phyloP scores from a whole-genome alignment of 1,140 invertebrate genomes.

The Riptortus pedestris region DNA sequence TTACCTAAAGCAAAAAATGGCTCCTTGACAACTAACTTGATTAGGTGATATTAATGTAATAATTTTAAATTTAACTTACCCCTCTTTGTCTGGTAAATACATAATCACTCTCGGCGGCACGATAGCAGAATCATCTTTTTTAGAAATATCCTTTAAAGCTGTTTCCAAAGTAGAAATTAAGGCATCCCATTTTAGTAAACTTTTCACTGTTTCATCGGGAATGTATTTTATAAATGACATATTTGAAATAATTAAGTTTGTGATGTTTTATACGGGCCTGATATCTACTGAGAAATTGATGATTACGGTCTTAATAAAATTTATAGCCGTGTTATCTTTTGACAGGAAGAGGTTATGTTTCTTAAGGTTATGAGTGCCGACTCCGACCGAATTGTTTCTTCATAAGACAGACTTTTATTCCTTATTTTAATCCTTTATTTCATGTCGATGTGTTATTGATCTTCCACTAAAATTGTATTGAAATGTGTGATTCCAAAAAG shows the following conservation, averaged over 20 bases:
- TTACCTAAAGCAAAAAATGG: neutral
- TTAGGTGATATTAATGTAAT: neutral
- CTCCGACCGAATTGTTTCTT: too few species aligned
- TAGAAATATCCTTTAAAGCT: neutral
- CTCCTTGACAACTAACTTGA: neutral
- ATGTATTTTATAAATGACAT: neutral
- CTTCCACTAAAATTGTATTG: too few species aligned
- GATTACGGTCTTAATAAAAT: too few species aligned
- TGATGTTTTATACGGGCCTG: too few species aligned
- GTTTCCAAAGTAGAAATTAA: neutral
- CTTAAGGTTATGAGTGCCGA: too few species aligned
- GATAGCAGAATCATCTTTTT: neutral
- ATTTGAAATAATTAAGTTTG: too few species aligned
- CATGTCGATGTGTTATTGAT: too few species aligned
- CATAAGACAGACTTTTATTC: too few species aligned
- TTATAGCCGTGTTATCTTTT: too few species aligned
- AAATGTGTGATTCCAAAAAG: neutral
- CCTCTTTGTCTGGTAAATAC: neutral
- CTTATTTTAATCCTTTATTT: too few species aligned
- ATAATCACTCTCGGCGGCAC: neutral
- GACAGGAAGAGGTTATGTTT: too few species aligned
- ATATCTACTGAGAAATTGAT: too few species aligned
- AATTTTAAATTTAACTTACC: neutral
- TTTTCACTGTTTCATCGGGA: neutral
- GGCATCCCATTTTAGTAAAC: neutral